Evolutionary conservation across 2,113 vertebrate genomes (phyloP), one percentile per base, ranked within the genome.

Genomic region (Ceyx margarethae): DNA sequence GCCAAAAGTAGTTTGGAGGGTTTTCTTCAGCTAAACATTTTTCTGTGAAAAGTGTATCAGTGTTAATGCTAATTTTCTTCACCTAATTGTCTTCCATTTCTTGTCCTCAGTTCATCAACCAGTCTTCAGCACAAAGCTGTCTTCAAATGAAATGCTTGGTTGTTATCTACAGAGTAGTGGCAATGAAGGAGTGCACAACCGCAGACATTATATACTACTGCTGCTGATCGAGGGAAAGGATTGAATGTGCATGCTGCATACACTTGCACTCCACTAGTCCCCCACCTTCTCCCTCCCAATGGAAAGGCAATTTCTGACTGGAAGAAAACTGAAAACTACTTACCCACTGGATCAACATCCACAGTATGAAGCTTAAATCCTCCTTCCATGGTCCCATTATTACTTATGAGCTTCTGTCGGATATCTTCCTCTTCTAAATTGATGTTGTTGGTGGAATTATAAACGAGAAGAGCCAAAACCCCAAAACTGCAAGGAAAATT

Each of bases 391-490:
- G 91, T 91, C 15, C 84, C 48, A 15, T 97, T 90, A 37, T 85
- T 95, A 58, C 35, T 80, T 88, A 96, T 91, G 67, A 99, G 96
- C 64, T 95, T 97, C 62, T 95, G 85, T 40, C 97, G 88, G 78
- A 99, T 97, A 12, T 93, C 94, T 28, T 91, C 91, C 51, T 97
- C 97, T 57, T 97, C 96, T 87, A 98, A 98, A 95, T 77, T 96
- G 84, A 96, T 51, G 43, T 98, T 98, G 69, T 97, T 97, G 84
- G 97, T 97, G 92, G 97, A 82, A 81, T 97, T 97, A 91, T 98
- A 97, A 94, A 98, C 96, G 81, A 99, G 96, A 97, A 99, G 98
- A n/a, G 98, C 98, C 89, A 95, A 98, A 88, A 98, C 92, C 53
- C 13, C 51, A 95, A 97, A 94, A 74, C 99, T 99, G 89, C 22